These are phyloP conservation scores for Piliocolobus tephrosceles DNA, from an alignment of 2,113 vertebrate species.

Conservation along the genomic window DNA sequence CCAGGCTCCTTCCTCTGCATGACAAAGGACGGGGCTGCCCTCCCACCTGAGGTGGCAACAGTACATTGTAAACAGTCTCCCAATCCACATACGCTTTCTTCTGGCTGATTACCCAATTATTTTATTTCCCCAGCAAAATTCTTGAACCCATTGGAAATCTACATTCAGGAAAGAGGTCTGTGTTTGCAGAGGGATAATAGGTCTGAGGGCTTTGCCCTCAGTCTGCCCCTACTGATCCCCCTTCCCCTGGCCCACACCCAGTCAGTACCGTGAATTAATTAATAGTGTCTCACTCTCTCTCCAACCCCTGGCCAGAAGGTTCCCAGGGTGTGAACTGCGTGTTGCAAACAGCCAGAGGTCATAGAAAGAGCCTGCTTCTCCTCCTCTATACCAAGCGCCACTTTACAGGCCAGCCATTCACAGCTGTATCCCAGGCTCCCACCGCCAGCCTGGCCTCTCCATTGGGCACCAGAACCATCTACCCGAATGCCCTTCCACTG, in stretches of 20 bases:
- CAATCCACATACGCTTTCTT: neutral
- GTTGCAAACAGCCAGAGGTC: neutral
- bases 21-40: neutral
- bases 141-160: neutral
- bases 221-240: neutral
- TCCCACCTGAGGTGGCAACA: neutral
- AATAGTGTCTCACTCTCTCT: neutral
- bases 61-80: neutral
- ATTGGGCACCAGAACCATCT: neutral
- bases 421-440: neutral
- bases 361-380: neutral
- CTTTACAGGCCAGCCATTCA: rapidly evolving
- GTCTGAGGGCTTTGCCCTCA: neutral
- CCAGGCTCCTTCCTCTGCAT: neutral
- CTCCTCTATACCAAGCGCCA: neutral
- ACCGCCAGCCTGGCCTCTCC: neutral
- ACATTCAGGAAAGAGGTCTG: neutral
- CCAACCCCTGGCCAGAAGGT: neutral
- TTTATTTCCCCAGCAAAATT: neutral
- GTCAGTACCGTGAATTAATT: neutral
- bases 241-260: neutral
- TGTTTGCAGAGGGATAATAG: conserved; percentile 25
- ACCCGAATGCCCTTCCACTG: too few relatives aligned
- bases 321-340: neutral
- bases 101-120: neutral